Base-by-base conservation (phyloP, 1,140 invertebrate genomes). In the Brachionus manjavacas region DNA sequence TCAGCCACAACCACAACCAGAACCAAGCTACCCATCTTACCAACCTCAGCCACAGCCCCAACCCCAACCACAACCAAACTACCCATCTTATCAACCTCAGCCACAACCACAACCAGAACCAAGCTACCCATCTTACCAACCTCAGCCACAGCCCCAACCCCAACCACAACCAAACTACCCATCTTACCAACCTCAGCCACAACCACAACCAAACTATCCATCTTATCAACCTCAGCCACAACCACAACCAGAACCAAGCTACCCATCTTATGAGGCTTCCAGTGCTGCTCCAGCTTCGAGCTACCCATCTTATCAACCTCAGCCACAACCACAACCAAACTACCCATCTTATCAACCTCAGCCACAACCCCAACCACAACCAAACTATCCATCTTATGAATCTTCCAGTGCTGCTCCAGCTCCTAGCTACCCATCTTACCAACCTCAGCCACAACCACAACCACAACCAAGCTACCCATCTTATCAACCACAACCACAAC, bases 331-430 rank as follows among this genome's bases (percentile, higher is more conserved):
- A 46, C 14, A 31, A 4, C 28, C 28, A 4, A 4, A 2, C 4
- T 46, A 46, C 4, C 43, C 43, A 64, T n/a, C 55, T 3, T 64
- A 64, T 4, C 55, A 64, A 64, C 2, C 64, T 9, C 3, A 68
- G 28, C 20, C 64, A 25, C 64, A 68, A 68, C 64, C 64, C 12
- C 64, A 68, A 68, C 64, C 64, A 72, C 64, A 68, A 68, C 64
- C 64, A 72, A 39, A 6, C 14, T 72, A 72, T 72, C 68, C 68
- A 72, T 35, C 31, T 9, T 72, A 72, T 72, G 68, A 35, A 68
- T 8, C 68, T 2, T 16, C 68, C n/a, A 72, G 23, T 68, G 64
- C 25, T 28, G 64, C 64, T 68, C 68, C 68, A 16, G 11, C 3
- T 4, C 68, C 68, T 16, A 35, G 11, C n/a, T 39, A 72, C 14